Evolutionary conservation across 2,888 invertebrate species (phyloP), one percentile per base, ranked within the genome.

Genomic region (Siphlonurus alternatus): DNA sequence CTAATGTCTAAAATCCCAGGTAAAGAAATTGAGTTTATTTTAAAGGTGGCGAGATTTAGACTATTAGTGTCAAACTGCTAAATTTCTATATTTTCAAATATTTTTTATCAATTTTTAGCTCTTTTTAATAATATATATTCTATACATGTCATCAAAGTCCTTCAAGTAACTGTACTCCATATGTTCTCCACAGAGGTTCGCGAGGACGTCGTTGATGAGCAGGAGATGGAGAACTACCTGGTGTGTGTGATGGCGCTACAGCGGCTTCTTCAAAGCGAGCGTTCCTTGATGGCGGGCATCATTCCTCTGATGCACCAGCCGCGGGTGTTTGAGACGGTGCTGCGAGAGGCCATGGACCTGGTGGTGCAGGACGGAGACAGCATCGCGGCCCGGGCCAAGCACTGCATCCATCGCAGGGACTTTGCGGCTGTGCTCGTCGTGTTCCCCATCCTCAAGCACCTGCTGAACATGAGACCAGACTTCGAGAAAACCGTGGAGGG

Each of bases 311-410:
- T 87, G 56, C 85, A 89, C 69, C 87, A 92, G 73, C 86, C 89
- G 25, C 83, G 87, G 69, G 88, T 94, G 5, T 89, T 95, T 72
- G 88, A 90, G 69, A 83, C 85, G 56, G 84, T 95, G 66, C 86
- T 94, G 7, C 82, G 86, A 69, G 90, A 89, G 72, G 88, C 93
- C 62, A 85, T 95, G 78, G 89, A 90, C 67, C 79, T 88, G 64
- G 86, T 95, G 19, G 89, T 90, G 0, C 84, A 84, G 69, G 93
- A 93, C 73, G 93, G 93, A 2, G 93, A 94, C 81, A 85, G 82
- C 67, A 87, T 92, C 65, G 88, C 89, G 0, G 77, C 82, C 2
- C 77, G 87, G 69, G 88, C 89, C 0, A 83, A 88, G 71, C 83
- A 87, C 68, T 88, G 88, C 71, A 87, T 89, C 65, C 81, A 82